phyloP scores from a whole-genome alignment of 1,140 invertebrate species.

The Rhyacophila brunnea region DNA sequence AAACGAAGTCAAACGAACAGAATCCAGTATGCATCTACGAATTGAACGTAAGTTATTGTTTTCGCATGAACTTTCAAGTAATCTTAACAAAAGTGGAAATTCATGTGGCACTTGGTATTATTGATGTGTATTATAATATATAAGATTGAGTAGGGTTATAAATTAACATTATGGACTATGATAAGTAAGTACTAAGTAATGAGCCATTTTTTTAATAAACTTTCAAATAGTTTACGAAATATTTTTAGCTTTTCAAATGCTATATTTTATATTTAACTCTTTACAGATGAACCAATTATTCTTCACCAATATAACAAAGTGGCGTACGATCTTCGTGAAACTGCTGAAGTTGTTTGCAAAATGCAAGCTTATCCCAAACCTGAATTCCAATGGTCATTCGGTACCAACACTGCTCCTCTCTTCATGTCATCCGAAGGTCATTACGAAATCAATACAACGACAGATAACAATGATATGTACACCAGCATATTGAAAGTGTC shows the following conservation, averaged over 20 bases:
- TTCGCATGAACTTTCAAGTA: not conserved
- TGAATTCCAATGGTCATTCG: constrained; percentile 88
- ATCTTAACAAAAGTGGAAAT: too few species aligned
- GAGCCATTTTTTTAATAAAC: too few species aligned
- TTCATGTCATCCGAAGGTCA: constrained; percentile 78
- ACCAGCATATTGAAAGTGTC: constrained; percentile 75
- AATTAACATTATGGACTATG: too few species aligned
- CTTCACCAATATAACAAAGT: constrained; percentile 85
- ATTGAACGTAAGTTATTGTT: constrained; percentile 75
- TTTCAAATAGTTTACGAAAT: too few species aligned
- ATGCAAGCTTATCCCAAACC: constrained; percentile 90
- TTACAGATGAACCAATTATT: constrained; percentile 79
- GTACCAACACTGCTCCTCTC: constrained; percentile 67
- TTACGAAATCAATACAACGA: constrained; percentile 79
- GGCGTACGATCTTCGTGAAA: constrained; percentile 80
- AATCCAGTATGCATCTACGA: constrained; percentile 84
- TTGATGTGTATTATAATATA: too few species aligned
- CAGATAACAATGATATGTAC: constrained; percentile 82
- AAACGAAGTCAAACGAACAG: constrained; percentile 83
- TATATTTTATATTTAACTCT: too few species aligned
- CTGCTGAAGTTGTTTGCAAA: constrained; percentile 80
- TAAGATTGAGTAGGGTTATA: too few species aligned
- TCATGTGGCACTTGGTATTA: too few species aligned
- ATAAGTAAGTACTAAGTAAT: too few species aligned
- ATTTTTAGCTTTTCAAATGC: too few species aligned